Evolutionary conservation across 2,113 vertebrate genomes (phyloP).

Genomic region (Gadus macrocephalus): DNA sequence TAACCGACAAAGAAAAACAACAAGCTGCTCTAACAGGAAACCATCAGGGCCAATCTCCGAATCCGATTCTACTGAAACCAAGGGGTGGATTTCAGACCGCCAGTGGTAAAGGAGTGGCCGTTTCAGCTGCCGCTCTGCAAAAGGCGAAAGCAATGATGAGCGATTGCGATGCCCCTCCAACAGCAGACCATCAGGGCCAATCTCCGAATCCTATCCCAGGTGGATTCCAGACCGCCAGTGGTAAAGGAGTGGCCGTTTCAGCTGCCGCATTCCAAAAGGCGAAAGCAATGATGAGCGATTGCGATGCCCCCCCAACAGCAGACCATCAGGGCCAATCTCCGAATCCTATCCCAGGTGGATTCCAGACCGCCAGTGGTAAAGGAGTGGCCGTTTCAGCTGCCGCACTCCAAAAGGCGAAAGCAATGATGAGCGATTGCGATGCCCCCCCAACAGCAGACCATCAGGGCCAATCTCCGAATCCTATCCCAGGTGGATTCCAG

Average conservation of each 20-base stretch:
- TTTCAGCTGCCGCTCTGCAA: constrained; percentile 66
- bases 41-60: not conserved
- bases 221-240: constrained; percentile 76
- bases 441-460: not conserved
- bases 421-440: constrained; percentile 42
- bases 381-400: constrained; percentile 63
- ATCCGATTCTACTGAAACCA: constrained; percentile 7
- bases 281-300: constrained; percentile 54
- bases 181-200: not conserved
- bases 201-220: not conserved
- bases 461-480: not conserved
- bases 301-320: not conserved
- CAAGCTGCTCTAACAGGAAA: not conserved
- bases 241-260: constrained; percentile 68
- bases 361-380: constrained; percentile 75
- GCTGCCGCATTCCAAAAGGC: constrained; percentile 64
- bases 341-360: constrained; percentile 46
- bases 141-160: constrained; percentile 66
- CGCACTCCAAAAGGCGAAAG: constrained; percentile 65
- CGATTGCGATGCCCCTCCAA: not conserved
- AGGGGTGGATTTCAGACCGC: constrained; percentile 72
- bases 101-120: constrained; percentile 66
- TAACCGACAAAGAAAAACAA: constrained; percentile 26
- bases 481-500: constrained; percentile 62
- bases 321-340: not conserved